Conservation (phyloP, 1,140 invertebrate species). For the Tetramorium alpestre region DNA sequence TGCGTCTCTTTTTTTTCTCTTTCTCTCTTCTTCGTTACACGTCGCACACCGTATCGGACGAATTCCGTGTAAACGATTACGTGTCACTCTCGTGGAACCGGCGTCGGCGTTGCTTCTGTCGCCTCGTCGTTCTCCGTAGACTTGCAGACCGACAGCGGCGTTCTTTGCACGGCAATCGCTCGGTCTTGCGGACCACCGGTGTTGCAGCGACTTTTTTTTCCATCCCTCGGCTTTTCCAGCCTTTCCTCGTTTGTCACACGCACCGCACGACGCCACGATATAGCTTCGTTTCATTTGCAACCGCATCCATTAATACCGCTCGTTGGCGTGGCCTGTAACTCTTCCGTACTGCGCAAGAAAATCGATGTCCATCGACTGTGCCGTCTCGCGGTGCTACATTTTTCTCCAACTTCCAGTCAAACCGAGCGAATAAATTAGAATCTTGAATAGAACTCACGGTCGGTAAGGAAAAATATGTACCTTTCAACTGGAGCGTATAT, state of each 20-base stretch:
- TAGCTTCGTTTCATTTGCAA: conserved; percentile 64
- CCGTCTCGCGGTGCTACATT: conserved; percentile 14
- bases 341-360: conserved; percentile 37
- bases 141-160: conserved; percentile 39
- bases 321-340: conserved; percentile 45
- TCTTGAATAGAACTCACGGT: conserved; percentile 29
- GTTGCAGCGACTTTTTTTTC: conserved; percentile 30
- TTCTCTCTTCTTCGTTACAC: conserved; percentile 46
- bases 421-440: conserved; percentile 44
- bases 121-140: conserved; percentile 28
- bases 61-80: conserved; percentile 63
- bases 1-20: not conserved
- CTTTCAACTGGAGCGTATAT: not conserved
- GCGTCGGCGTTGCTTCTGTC: conserved; percentile 40
- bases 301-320: conserved; percentile 61
- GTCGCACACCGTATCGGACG: conserved; percentile 18
- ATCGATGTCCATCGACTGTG: conserved; percentile 49
- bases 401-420: conserved; percentile 17
- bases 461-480: not conserved
- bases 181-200: conserved; percentile 2
- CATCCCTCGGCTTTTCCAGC: not conserved
- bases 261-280: conserved; percentile 32
- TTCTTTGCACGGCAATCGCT: conserved; percentile 53
- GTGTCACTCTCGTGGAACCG: conserved; percentile 46
- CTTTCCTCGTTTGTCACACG: conserved; percentile 60